phyloP scores from a whole-genome alignment of 2,888 invertebrate genomes.

The Amiota communis region DNA sequence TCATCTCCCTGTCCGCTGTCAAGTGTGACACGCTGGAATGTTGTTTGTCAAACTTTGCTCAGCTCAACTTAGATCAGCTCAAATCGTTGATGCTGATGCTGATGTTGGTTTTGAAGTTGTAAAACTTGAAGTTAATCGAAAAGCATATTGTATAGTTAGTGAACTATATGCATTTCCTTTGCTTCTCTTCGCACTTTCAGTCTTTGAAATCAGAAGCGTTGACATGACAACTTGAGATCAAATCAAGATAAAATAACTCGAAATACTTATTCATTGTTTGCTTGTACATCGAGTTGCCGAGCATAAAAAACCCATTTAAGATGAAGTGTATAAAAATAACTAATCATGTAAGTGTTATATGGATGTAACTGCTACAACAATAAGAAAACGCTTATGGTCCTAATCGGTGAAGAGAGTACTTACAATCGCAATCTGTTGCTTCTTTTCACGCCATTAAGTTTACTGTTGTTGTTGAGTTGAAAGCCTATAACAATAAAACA shows the following conservation, averaged over 20 bases:
- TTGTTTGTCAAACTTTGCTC: constrained; percentile 35
- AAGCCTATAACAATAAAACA: constrained; percentile 27
- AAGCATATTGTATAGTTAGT: background rate
- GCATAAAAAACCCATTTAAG: constrained; percentile 16
- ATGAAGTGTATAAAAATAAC: constrained; percentile 27
- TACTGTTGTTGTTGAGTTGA: constrained; percentile 28
- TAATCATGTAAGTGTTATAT: constrained; percentile 24
- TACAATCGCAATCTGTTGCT: constrained; percentile 30
- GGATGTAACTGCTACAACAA: background rate
- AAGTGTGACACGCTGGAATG: constrained; percentile 51
- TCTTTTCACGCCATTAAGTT: constrained; percentile 65
- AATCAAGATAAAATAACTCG: constrained; percentile 30
- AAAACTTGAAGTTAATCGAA: constrained; percentile 23
- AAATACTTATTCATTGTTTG: constrained; percentile 24
- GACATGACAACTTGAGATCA: constrained; percentile 70
- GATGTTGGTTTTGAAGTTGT: background rate
- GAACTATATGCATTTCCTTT: background rate
- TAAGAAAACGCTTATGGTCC: constrained; percentile 16
- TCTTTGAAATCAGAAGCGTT: constrained; percentile 67
- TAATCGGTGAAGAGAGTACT: background rate
- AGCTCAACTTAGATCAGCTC: background rate
- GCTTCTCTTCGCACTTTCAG: constrained; percentile 37
- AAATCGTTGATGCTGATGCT: background rate
- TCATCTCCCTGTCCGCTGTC: constrained; percentile 49
- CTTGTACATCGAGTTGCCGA: constrained; percentile 53